Conservation (phyloP, 2,113 vertebrate species). For the Pagrus major region DNA sequence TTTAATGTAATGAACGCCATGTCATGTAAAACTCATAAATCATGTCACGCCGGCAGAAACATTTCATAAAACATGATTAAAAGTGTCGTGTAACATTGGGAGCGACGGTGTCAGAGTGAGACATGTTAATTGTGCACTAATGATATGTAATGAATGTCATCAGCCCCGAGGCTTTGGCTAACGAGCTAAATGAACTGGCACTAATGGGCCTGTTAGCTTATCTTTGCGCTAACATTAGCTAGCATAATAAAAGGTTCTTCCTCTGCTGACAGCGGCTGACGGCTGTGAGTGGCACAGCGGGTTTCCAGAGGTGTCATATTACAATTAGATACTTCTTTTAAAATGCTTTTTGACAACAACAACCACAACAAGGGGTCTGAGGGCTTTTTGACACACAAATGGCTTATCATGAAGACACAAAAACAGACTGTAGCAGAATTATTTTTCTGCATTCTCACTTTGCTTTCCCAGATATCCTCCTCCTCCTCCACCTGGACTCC, state of each 20-base stretch:
- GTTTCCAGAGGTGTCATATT: constrained; percentile 54
- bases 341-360: constrained; percentile 37
- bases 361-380: constrained; percentile 20
- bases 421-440: not conserved
- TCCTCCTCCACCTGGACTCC: constrained; percentile 73
- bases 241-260: constrained; percentile 72
- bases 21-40: constrained; percentile 81
- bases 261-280: constrained; percentile 53
- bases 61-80: constrained; percentile 80
- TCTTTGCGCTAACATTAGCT: constrained; percentile 71
- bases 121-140: constrained; percentile 83
- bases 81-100: constrained; percentile 81
- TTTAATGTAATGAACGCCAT: constrained; percentile 67
- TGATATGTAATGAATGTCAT: constrained; percentile 84
- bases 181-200: constrained; percentile 84
- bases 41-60: constrained; percentile 64
- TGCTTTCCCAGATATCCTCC: not conserved
- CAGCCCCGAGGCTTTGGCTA: constrained; percentile 79
- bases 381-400: constrained; percentile 9
- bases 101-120: constrained; percentile 71
- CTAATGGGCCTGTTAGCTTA: constrained; percentile 82
- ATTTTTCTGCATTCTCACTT: not conserved
- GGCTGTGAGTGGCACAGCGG: constrained; percentile 35
- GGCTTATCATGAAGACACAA: not conserved
- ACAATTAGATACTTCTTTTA: constrained; percentile 42